These are phyloP conservation scores for Styela plicata DNA, from an alignment of 23 tunicate species.

Conservation along the genomic window DNA sequence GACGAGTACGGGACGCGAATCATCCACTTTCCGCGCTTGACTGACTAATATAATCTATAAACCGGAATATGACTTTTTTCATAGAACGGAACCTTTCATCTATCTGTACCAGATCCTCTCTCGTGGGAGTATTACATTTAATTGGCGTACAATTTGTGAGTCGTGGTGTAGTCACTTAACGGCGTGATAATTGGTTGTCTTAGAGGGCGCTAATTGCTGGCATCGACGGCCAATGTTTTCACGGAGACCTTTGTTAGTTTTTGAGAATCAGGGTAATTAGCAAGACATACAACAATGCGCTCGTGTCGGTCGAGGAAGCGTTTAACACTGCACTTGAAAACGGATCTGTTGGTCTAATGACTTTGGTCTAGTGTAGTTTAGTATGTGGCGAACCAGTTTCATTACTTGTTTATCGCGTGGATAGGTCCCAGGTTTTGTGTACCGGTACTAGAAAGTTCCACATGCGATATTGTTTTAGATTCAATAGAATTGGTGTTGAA, in stretches of 20 bases:
- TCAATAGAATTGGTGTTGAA: too few relatives aligned
- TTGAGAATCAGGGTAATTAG: background rate
- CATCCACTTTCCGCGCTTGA: too few relatives aligned
- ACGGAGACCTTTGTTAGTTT: background rate
- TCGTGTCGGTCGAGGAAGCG: background rate
- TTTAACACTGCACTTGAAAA: background rate
- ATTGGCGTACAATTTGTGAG: background rate
- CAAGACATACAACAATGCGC: slow-evolving; percentile 22
- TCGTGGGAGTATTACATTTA: background rate
- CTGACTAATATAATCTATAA: background rate
- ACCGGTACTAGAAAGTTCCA: too few relatives aligned
- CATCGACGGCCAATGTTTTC: slow-evolving; percentile 11
- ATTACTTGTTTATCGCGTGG: too few relatives aligned
- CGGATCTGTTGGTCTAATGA: background rate
- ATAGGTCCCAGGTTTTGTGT: too few relatives aligned
- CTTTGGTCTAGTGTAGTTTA: background rate
- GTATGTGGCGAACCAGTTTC: background rate
- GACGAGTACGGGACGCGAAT: background rate
- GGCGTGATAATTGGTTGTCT: slow-evolving; percentile 22
- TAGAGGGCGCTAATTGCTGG: slow-evolving; percentile 17
- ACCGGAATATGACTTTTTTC: background rate
- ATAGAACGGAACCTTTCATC: background rate
- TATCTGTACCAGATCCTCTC: background rate
- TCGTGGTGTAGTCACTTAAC: slow-evolving; percentile 12
- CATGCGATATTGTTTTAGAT: too few relatives aligned